Percentiles rank a stretch among this genome's conserved stretches.
Conservation (phyloP, 2,797 vertebrate species). For the Aselliscus stoliczkanus region DNA sequence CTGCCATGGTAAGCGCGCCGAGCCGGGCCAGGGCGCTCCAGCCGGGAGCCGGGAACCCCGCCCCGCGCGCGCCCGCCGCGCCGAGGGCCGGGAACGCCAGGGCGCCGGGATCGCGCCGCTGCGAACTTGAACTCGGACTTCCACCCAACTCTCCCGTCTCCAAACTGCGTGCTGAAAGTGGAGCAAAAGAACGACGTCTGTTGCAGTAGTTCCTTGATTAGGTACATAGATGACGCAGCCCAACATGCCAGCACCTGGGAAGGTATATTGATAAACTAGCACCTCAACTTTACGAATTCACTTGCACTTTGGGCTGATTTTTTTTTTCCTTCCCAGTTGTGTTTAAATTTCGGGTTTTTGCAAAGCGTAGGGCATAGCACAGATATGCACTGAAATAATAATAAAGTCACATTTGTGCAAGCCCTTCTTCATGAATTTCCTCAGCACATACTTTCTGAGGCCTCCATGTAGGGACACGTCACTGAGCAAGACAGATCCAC, state of each 20-base stretch:
- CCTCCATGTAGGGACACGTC: background rate
- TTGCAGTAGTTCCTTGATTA: background rate
- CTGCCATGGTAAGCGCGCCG: background rate
- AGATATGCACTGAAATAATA: background rate
- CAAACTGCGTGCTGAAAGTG: background rate
- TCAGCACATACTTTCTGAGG: background rate
- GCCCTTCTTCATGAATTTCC: background rate
- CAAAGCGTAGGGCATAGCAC: background rate
- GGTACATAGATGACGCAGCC: rapidly evolving
- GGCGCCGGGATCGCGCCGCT: background rate
- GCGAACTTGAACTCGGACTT: rapidly evolving
- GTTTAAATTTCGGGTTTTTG: background rate
- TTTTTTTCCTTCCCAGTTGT: background rate
- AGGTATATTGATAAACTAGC: too few species aligned
- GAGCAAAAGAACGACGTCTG: background rate
- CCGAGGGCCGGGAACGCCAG: background rate
- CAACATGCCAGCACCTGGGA: background rate
- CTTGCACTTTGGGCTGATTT: background rate
- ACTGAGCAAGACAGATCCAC: background rate
- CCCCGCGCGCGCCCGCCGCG: background rate
- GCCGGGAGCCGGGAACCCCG: too few species aligned
- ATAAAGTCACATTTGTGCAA: background rate
- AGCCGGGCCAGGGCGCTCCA: background rate
- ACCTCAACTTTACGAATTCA: background rate
- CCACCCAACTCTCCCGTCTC: background rate